Conservation (phyloP, 2,113 vertebrate species). For the Hemiprocne comata region DNA sequence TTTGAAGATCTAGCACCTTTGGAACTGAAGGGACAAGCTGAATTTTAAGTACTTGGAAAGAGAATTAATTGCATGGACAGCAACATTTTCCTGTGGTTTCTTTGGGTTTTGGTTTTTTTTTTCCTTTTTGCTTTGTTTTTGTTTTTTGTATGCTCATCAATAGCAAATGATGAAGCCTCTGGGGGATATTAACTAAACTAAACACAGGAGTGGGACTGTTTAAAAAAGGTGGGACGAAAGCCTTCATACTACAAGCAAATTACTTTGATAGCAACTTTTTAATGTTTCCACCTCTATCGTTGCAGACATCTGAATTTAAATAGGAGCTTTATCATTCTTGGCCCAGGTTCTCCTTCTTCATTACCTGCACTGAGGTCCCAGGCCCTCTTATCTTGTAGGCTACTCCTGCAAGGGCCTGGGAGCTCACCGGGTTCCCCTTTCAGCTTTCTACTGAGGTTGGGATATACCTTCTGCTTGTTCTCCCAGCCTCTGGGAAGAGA, state of each 20-base stretch:
- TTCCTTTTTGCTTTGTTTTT: background rate
- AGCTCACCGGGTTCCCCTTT: background rate
- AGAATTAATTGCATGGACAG: slow-evolving; percentile 49
- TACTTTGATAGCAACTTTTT: slow-evolving; percentile 19
- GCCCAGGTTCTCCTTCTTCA: background rate
- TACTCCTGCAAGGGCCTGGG: background rate
- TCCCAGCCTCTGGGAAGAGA: background rate
- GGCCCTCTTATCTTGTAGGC: background rate
- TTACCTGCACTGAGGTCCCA: background rate
- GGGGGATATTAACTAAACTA: slow-evolving; percentile 59
- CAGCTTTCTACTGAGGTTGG: background rate
- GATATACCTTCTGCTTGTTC: background rate
- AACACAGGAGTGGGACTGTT: slow-evolving; percentile 47
- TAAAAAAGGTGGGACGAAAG: slow-evolving; percentile 41
- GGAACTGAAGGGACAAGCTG: slow-evolving; percentile 56
- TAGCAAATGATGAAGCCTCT: slow-evolving; percentile 60
- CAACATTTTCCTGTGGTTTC: background rate
- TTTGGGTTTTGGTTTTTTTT: background rate
- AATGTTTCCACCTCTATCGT: background rate
- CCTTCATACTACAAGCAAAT: slow-evolving; percentile 9
- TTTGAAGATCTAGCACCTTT: slow-evolving; percentile 69
- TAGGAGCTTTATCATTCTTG: background rate
- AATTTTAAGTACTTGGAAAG: slow-evolving; percentile 51
- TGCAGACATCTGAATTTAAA: slow-evolving; percentile 10
- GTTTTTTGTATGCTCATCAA: slow-evolving; percentile 31